Evolutionary conservation across 2,888 invertebrate genomes (phyloP), one percentile per base, ranked within the genome.

Genomic region (Synanthedon andrenaeformis): DNA sequence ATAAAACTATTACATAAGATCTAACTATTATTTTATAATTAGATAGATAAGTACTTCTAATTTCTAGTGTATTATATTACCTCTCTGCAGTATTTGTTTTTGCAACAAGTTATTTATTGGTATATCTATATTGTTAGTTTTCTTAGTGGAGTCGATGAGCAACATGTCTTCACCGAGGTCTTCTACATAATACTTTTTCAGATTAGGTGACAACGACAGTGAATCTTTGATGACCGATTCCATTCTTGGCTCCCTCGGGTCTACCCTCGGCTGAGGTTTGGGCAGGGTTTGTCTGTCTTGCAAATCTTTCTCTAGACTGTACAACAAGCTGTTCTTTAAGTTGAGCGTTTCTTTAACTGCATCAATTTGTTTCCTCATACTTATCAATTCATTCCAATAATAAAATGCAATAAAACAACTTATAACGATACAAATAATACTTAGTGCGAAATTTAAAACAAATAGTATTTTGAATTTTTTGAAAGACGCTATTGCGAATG

Each of bases 391-490:
- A 56, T 79, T 83, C 82, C 84, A 86, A 62, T 78, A 86, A 62
- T 82, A 85, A 62, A 82, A 82, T 49, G 82, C 82, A 51, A 84
- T 72, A 12, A 77, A 76, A 63, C 79, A 76, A 61, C 82, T 79
- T 58, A 84, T 65, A 52, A 79, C 68, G 73, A 86, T 78, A 65
- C 83, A 83, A 35, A 82, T 62, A 28, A 83, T 67, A 61, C 81
- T 79, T 57, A 86, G 68, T 61, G 85, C 74, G 70, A 86, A 82
- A 70, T 82, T 86, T 53, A 85, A 63, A 53, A 84, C 66, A 66
- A 86, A 82, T 65, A 86, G 70, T 59, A 84, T 71, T 70, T 76
- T 83, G 62, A 86, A 78, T 81, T 85, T 86, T 82, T 82, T 85
- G 70, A 84, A 84, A 79, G 86, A 84, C 78, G 82, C 84, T 69